Conservation (phyloP, 2,797 vertebrate genomes). For the Thaleichthys pacificus region DNA sequence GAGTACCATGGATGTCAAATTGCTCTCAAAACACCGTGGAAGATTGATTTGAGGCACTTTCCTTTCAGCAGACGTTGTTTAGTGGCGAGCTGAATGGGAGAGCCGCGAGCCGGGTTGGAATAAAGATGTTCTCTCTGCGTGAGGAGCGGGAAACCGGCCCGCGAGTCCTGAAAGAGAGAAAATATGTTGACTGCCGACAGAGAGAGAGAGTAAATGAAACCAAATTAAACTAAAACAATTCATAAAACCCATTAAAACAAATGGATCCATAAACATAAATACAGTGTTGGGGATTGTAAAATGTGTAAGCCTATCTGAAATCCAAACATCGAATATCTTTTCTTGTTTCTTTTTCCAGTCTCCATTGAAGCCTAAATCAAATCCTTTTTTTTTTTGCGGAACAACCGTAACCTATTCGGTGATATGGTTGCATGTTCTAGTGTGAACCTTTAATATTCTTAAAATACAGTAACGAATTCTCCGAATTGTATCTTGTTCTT, state of each 20-base stretch:
- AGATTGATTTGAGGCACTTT: conserved; percentile 86
- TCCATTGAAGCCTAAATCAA: too few relatives aligned
- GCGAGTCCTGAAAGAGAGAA: conserved; percentile 81
- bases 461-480: too few relatives aligned
- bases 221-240: conserved; percentile 67
- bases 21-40: conserved; percentile 83
- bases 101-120: conserved; percentile 78
- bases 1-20: conserved; percentile 77
- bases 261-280: too few relatives aligned
- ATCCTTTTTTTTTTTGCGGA: too few relatives aligned
- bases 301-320: too few relatives aligned
- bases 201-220: conserved; percentile 78
- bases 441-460: too few relatives aligned
- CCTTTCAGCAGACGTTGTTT: conserved; percentile 77
- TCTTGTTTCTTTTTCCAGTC: too few relatives aligned
- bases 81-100: conserved; percentile 77
- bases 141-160: conserved; percentile 68
- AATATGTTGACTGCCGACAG: conserved; percentile 75
- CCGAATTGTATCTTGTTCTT: too few relatives aligned
- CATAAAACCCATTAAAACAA: not conserved
- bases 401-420: too few relatives aligned
- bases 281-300: too few relatives aligned
- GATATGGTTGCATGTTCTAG: too few relatives aligned
- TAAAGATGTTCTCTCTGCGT: conserved; percentile 84
- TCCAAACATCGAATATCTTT: too few relatives aligned